Conservation (phyloP, 2,797 vertebrate species). For the Kryptolebias ocellatus region DNA sequence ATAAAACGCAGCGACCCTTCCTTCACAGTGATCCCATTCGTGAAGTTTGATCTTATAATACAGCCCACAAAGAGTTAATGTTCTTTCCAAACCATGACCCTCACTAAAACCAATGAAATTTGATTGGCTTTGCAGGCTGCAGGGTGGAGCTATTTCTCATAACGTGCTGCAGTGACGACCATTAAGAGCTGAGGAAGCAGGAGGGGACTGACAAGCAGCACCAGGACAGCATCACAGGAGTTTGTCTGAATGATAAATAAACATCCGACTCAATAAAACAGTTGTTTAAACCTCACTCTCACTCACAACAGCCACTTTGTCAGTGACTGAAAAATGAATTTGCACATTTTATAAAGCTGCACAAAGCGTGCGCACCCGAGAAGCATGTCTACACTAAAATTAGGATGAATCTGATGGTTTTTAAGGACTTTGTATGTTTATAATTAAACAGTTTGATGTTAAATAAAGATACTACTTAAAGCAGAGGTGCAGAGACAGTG, state of each 20-base stretch:
- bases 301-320: neutral
- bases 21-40: constrained; percentile 35
- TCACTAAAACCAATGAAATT: constrained; percentile 54
- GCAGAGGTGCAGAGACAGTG: neutral
- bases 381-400: constrained; percentile 15
- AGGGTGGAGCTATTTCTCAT: constrained; percentile 74
- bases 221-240: constrained; percentile 47
- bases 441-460: too few species aligned
- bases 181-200: constrained; percentile 69
- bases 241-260: constrained; percentile 46
- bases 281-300: neutral
- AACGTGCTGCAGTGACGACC: constrained; percentile 77
- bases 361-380: neutral
- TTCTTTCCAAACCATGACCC: constrained; percentile 58
- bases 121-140: constrained; percentile 73
- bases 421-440: neutral
- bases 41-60: constrained; percentile 44
- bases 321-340: neutral
- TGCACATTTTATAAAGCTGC: constrained; percentile 8
- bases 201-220: constrained; percentile 58
- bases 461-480: neutral
- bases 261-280: constrained; percentile 29
- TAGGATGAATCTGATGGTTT: constrained; percentile 37
- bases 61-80: constrained; percentile 67
- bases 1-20: constrained; percentile 24